Conservation (phyloP, 2,888 invertebrate species). For the Homarus gammarus region DNA sequence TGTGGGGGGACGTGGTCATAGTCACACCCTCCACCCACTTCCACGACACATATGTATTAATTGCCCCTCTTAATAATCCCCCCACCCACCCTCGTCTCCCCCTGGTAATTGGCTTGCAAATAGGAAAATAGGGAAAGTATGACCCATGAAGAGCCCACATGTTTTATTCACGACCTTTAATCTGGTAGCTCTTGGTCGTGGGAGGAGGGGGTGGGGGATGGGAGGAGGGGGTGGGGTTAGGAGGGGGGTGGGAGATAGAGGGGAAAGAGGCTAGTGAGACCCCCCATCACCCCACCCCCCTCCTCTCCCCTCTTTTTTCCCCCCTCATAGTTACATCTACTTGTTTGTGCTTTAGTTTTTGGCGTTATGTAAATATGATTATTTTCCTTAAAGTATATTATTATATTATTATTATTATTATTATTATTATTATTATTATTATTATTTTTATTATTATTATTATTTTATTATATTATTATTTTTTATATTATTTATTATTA, state of each 20-base stretch:
- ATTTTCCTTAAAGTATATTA: background rate
- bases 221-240: background rate
- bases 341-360: conserved; percentile 3
- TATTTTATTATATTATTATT: background rate
- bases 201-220: conserved; percentile 1
- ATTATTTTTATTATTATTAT: no score
- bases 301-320: conserved; percentile 1
- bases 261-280: background rate
- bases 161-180: conserved; percentile 65
- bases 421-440: no score
- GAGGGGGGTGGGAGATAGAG: background rate
- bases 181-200: conserved; percentile 24
- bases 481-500: no score
- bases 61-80: conserved; percentile 47
- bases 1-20: no score
- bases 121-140: conserved; percentile 67
- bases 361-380: conserved; percentile 22
- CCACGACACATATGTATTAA: conserved; percentile 28
- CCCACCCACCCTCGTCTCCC: conserved; percentile 35
- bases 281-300: no score
- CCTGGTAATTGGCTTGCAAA: conserved; percentile 61
- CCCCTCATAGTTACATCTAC: conserved; percentile 12
- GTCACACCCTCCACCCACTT: background rate
- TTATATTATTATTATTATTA: no score
- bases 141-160: conserved; percentile 50